Conservation (phyloP, 2,888 invertebrate species). For the Eupithecia insigniata region DNA sequence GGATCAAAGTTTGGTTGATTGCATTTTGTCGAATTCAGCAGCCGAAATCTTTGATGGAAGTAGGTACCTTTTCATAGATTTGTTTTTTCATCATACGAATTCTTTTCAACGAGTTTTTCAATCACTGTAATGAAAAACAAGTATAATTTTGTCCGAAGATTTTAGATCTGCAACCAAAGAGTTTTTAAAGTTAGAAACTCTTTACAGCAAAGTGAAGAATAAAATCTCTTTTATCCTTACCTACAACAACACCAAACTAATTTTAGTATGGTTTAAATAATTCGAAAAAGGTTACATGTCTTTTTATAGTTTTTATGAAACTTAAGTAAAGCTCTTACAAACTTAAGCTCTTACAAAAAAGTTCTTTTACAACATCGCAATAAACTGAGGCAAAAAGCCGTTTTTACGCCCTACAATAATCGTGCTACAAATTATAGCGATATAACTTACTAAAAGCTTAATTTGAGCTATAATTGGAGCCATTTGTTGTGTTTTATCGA, state of each 20-base stretch:
- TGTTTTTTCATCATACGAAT: neutral
- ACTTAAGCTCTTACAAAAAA: neutral
- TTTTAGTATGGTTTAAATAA: no score
- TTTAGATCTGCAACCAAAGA: neutral
- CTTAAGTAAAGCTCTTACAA: neutral
- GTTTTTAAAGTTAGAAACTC: neutral
- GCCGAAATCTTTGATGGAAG: no score
- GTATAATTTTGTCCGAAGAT: neutral
- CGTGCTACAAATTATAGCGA: conserved; percentile 18
- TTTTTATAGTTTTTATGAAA: neutral
- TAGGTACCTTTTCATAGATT: neutral
- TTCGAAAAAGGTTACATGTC: neutral
- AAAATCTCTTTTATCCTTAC: neutral
- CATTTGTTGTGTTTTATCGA: conserved; percentile 47
- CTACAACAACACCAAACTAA: no score
- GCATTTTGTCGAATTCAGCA: neutral
- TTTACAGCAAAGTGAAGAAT: neutral
- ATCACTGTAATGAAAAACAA: neutral
- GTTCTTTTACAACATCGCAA: neutral
- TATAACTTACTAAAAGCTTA: conserved; percentile 46
- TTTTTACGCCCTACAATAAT: conserved; percentile 3
- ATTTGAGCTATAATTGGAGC: conserved; percentile 50
- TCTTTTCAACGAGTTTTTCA: neutral
- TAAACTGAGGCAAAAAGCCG: neutral
- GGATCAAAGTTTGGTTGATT: neutral